Percentiles rank a stretch among this genome's conserved stretches.
phyloP scores from a whole-genome alignment of 2,797 vertebrate species.

The Acanthurus lineatus region DNA sequence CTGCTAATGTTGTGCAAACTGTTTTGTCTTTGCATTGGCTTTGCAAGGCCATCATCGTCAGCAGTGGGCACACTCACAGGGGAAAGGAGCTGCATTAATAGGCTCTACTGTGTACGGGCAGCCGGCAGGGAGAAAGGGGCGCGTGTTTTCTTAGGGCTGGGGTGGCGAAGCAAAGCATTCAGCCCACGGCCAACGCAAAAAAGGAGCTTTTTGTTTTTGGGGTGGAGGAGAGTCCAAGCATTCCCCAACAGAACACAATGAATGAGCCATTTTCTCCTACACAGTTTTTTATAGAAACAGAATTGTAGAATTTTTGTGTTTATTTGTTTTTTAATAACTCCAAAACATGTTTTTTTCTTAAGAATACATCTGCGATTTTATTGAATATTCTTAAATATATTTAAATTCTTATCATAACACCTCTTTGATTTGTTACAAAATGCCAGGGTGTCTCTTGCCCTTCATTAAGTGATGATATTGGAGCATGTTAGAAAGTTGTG shows the following conservation, averaged over 20 bases:
- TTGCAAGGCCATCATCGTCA: slow-evolving; percentile 90
- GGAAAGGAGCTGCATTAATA: slow-evolving; percentile 91
- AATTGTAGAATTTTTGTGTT: slow-evolving; percentile 85
- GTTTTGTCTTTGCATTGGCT: slow-evolving; percentile 98
- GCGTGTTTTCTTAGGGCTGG: slow-evolving; percentile 98
- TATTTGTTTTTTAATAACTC: slow-evolving; percentile 71
- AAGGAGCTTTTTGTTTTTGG: slow-evolving; percentile 97
- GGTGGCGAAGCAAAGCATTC: slow-evolving; percentile 99
- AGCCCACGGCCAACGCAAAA: slow-evolving; percentile 91
- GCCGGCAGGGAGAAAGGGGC: slow-evolving; percentile 92
- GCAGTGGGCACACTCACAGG: slow-evolving; percentile 84
- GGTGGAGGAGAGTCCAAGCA: slow-evolving; percentile 89
- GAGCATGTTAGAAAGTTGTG: slow-evolving; percentile 92
- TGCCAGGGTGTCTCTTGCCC: slow-evolving; percentile 79
- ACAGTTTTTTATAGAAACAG: slow-evolving; percentile 86
- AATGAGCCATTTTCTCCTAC: slow-evolving; percentile 94
- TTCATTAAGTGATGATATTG: slow-evolving; percentile 92
- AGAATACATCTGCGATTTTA: not conserved
- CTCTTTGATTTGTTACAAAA: slow-evolving; percentile 32
- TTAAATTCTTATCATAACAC: not conserved
- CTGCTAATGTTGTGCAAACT: slow-evolving; percentile 96
- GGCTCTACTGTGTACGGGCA: slow-evolving; percentile 93
- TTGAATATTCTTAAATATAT: not conserved
- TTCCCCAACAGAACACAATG: slow-evolving; percentile 95
- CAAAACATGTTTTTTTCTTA: not conserved